Percentiles rank a stretch among this genome's conserved stretches.
phyloP scores from a whole-genome alignment of 92 coral and sea anemone genomes.

The Desmophyllum pertusum region DNA sequence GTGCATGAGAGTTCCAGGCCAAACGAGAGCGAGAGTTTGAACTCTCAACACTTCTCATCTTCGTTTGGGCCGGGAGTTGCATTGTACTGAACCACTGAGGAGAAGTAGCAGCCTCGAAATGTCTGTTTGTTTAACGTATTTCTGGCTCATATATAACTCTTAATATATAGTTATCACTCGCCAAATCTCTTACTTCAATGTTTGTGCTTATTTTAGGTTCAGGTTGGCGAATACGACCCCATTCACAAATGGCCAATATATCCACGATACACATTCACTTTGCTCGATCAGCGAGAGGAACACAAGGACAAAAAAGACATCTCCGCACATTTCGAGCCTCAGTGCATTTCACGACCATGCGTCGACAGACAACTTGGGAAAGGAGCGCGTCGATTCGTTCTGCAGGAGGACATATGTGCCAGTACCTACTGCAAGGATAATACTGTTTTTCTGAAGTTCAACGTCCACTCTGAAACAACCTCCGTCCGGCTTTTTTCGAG shows the following conservation, averaged over 20 bases:
- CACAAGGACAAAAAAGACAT: slow-evolving; percentile 78
- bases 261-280: slow-evolving; percentile 89
- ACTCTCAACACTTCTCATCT: too few relatives aligned
- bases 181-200: not conserved
- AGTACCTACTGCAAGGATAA: slow-evolving; percentile 86
- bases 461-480: slow-evolving; percentile 70
- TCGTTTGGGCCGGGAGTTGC: too few relatives aligned
- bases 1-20: too few relatives aligned
- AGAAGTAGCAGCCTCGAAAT: too few relatives aligned
- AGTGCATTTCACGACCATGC: slow-evolving; percentile 85
- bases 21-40: too few relatives aligned
- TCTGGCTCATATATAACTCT: too few relatives aligned
- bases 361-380: slow-evolving; percentile 96
- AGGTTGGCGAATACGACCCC: slow-evolving; percentile 93
- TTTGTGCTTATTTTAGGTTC: slow-evolving; percentile 61
- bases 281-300: slow-evolving; percentile 87
- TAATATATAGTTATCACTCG: too few relatives aligned
- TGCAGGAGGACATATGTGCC: slow-evolving; percentile 81
- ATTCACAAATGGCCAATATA: slow-evolving; percentile 92
- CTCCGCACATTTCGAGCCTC: slow-evolving; percentile 93
- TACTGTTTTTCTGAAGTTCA: slow-evolving; percentile 78
- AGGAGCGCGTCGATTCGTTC: slow-evolving; percentile 95
- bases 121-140: too few relatives aligned
- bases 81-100: too few relatives aligned
- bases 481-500: slow-evolving; percentile 74